Base-by-base conservation (phyloP, 1,140 invertebrate species). In the Drosophila mojavensis region DNA sequence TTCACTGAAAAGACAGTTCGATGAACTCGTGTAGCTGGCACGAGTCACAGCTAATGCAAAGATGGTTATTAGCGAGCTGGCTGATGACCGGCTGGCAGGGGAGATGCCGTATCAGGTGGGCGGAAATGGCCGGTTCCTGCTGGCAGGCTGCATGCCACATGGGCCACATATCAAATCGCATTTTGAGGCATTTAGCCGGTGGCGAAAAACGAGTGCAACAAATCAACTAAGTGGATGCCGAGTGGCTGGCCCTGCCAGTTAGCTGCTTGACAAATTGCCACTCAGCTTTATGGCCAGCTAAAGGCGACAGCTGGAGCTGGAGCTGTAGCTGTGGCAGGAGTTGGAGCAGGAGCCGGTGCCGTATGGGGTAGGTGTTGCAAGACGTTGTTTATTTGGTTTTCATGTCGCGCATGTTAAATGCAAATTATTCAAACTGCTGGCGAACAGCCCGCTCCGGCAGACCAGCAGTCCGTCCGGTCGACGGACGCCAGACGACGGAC, bases 371-470 rank as follows among this genome's bases (percentile, higher is more conserved):
- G 15, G 43, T 17, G 15, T 20, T 56, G 45, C 60, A 82, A 79
- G 81, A 79, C 76, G 63, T 88, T 86, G 83, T 86, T 82, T 86
- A 86, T 86, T 86, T 79, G 83, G 47, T 64, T 86, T 88, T 86
- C 83, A 86, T 86, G 83, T 86, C 83, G 83, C 83, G 83, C 83
- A 86, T 86, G 83, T 86, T 86, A 88, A 86, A 82, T 88, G 79
- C 79, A 86, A 86, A 86, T 86, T 86, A 86, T 88, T 86, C 83
- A 86, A 74, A 77, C 69, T 70, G 77, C 76, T 65, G 56, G 17
- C 45, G 9, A 10, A 36, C 79, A 39, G 11, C 64, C 70, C 81
- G 63, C 54, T 68, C 45, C 39, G 56, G 36, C 67, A 59, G 30
- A 54, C 48, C 53, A 54, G 55, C 3, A 24, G 20, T 3, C 3